phyloP scores from a whole-genome alignment of 2,888 invertebrate genomes.

The Agrotis segetum region DNA sequence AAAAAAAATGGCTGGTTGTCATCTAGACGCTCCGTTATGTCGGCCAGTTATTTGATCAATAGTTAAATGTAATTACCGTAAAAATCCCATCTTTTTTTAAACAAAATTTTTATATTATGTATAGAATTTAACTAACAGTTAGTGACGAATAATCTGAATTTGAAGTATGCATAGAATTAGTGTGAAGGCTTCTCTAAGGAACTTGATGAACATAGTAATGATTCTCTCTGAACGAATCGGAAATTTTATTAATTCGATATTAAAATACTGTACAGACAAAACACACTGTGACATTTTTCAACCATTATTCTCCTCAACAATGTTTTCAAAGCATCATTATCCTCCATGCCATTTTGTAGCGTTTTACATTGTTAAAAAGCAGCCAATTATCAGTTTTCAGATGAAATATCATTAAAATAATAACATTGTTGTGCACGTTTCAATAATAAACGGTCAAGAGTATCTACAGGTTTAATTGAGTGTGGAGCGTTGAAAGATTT shows the following conservation, averaged over 20 bases:
- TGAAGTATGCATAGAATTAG: too few relatives aligned
- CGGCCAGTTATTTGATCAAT: too few relatives aligned
- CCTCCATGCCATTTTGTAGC: neutral
- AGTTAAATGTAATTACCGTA: too few relatives aligned
- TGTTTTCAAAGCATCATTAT: constrained; percentile 27
- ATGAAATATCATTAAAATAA: constrained; percentile 26
- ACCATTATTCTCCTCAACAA: neutral
- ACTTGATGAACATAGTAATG: too few relatives aligned
- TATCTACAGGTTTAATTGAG: constrained; percentile 12
- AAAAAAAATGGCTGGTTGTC: neutral
- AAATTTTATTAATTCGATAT: neutral
- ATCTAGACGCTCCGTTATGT: neutral
- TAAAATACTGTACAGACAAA: neutral
- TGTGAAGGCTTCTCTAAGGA: neutral
- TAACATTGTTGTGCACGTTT: constrained; percentile 14
- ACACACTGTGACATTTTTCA: neutral
- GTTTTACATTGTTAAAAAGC: constrained; percentile 19
- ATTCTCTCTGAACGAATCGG: too few relatives aligned
- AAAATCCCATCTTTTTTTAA: too few relatives aligned
- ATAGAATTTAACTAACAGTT: too few relatives aligned
- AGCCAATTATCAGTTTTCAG: constrained; percentile 28
- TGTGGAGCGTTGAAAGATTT: constrained; percentile 15
- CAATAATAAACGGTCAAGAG: constrained; percentile 11
- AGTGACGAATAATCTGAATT: too few relatives aligned
- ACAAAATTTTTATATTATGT: too few relatives aligned